Conservation (phyloP, 2,888 invertebrate species). For the Lepidochitona cinerea region DNA sequence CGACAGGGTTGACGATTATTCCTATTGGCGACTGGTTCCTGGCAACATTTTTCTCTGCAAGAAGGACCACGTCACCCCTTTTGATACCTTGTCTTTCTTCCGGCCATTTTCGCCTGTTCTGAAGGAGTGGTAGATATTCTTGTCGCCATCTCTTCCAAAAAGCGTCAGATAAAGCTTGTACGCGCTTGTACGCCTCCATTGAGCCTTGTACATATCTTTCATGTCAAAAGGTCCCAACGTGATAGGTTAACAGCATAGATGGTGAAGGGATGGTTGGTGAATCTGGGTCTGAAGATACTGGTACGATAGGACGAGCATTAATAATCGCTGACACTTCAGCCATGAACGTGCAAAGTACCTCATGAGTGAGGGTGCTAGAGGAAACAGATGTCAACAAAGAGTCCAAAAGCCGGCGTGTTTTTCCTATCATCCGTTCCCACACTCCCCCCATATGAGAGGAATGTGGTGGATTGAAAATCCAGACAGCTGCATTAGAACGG, state of each 20-base stretch:
- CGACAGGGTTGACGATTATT: too few species aligned
- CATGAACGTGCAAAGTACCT: too few species aligned
- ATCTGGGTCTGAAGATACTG: neutral
- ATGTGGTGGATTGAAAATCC: neutral
- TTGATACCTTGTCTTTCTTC: neutral
- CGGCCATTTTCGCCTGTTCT: neutral
- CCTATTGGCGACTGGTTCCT: conserved; percentile 3
- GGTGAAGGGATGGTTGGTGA: neutral
- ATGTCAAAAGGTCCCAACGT: too few species aligned
- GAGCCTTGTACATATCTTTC: neutral
- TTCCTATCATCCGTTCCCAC: too few species aligned
- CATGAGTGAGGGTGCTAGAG: neutral
- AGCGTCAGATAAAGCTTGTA: neutral
- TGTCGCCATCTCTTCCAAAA: neutral
- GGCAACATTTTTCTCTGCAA: neutral
- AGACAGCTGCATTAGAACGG: too few species aligned
- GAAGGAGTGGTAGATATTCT: neutral
- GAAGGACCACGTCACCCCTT: neutral
- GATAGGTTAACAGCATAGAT: too few species aligned
- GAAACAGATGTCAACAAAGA: too few species aligned
- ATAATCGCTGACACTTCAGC: too few species aligned
- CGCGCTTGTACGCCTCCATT: neutral
- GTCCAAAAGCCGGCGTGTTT: too few species aligned
- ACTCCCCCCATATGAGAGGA: neutral
- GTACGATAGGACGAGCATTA: too few species aligned